phyloP scores from a whole-genome alignment of 1,140 invertebrate genomes.

The Psilanteris sp. region DNA sequence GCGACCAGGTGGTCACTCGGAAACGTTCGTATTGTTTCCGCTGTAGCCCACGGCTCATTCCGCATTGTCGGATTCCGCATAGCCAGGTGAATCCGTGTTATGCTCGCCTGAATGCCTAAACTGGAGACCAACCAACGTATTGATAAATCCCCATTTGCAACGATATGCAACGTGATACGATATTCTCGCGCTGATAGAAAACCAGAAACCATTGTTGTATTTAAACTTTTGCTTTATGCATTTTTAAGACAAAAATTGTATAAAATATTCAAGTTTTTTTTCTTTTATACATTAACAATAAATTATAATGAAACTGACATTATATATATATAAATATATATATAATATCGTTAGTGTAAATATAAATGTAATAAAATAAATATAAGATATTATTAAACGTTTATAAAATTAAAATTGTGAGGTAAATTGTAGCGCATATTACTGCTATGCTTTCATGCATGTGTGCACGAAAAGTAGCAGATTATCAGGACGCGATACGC shows the following conservation, averaged over 20 bases:
- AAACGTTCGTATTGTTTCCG: slow-evolving; percentile 67
- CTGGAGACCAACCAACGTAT: slow-evolving; percentile 60
- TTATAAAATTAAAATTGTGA: too few relatives aligned
- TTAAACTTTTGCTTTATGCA: slow-evolving; percentile 39
- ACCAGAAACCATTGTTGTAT: slow-evolving; percentile 59
- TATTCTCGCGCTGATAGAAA: slow-evolving; percentile 65
- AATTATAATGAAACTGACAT: too few relatives aligned
- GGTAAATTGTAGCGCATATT: too few relatives aligned
- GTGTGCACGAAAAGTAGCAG: too few relatives aligned
- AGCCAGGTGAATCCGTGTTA: slow-evolving; percentile 68
- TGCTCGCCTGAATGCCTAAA: slow-evolving; percentile 58
- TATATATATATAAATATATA: too few relatives aligned
- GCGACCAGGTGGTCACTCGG: slow-evolving; percentile 67
- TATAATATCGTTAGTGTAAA: too few relatives aligned
- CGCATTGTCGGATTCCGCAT: slow-evolving; percentile 66
- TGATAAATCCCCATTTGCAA: slow-evolving; percentile 59
- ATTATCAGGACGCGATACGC: too few relatives aligned
- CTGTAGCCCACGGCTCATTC: slow-evolving; percentile 57
- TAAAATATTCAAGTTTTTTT: too few relatives aligned
- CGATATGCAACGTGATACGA: slow-evolving; percentile 48
- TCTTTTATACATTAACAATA: too few relatives aligned
- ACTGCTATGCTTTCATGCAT: too few relatives aligned
- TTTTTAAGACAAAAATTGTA: slow-evolving; percentile 34
- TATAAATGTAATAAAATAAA: too few relatives aligned
- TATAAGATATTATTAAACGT: too few relatives aligned